Conservation (phyloP, 2,113 vertebrate species). For the Caranx melampygus region DNA sequence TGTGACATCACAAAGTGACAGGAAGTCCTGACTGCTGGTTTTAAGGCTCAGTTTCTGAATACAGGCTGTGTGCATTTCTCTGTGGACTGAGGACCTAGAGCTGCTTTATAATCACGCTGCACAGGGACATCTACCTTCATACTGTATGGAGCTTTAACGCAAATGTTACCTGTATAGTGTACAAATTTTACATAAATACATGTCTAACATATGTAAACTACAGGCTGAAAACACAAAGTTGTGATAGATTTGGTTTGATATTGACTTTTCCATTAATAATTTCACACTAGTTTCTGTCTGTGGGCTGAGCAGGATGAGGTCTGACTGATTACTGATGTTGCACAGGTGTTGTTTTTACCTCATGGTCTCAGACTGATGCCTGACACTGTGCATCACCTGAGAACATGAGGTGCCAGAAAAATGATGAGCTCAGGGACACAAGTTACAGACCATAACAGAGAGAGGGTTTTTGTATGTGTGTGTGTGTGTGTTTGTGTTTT, state of each 20-base stretch:
- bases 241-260: background rate
- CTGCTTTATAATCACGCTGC: too few relatives aligned
- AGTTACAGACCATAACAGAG: background rate
- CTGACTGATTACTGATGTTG: background rate
- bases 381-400: background rate
- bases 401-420: background rate
- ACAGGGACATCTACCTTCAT: too few relatives aligned
- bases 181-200: background rate
- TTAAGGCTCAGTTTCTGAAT: too few relatives aligned
- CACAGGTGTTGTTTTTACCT: background rate
- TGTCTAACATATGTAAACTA: background rate
- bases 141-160: too few relatives aligned
- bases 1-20: too few relatives aligned
- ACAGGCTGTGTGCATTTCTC: too few relatives aligned
- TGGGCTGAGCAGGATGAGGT: background rate
- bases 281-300: too few relatives aligned
- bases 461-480: background rate
- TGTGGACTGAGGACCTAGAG: too few relatives aligned
- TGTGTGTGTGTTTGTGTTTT: too few relatives aligned
- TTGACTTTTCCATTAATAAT: background rate
- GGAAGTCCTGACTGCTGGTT: too few relatives aligned
- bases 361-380: background rate
- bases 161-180: too few relatives aligned
- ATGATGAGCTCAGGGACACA: background rate
- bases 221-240: slow-evolving; percentile 1